A percentile compares a stretch with the other conserved stretches of the same genome.
Evolutionary conservation across 2,113 vertebrate species (phyloP).

Genomic region (Leucoraja erinaceus): DNA sequence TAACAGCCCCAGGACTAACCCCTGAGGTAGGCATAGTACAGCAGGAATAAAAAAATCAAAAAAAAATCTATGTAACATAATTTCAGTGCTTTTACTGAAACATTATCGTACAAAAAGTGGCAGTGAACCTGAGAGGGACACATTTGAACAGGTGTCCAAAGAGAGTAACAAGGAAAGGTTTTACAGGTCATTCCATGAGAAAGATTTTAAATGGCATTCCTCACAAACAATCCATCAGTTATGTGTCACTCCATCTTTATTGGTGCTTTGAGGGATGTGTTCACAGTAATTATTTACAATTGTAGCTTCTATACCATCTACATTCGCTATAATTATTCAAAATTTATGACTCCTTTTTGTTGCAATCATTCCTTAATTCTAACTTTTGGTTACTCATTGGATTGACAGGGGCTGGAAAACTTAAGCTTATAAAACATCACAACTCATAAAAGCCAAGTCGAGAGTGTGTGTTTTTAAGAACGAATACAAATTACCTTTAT

Average conservation of each 20-base stretch:
- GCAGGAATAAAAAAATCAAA: no score
- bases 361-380: slow-evolving; percentile 1
- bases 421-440: neutral
- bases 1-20: no score
- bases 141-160: no score
- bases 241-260: neutral
- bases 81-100: no score
- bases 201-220: neutral
- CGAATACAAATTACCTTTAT: no score
- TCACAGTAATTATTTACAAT: slow-evolving; percentile 13
- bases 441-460: neutral
- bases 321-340: neutral
- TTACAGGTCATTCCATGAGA: neutral
- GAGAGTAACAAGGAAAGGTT: no score
- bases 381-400: neutral
- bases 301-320: neutral
- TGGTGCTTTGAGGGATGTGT: neutral
- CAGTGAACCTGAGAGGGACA: no score
- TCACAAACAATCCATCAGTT: neutral
- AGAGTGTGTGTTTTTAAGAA: no score
- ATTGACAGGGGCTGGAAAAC: neutral
- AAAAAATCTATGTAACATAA: no score
- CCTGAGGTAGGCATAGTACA: no score
- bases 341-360: neutral
- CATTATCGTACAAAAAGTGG: no score